Evolutionary conservation across 2,797 vertebrate species (phyloP), one percentile per base, ranked within the genome.

Genomic region (Poeciliopsis presidionis): DNA sequence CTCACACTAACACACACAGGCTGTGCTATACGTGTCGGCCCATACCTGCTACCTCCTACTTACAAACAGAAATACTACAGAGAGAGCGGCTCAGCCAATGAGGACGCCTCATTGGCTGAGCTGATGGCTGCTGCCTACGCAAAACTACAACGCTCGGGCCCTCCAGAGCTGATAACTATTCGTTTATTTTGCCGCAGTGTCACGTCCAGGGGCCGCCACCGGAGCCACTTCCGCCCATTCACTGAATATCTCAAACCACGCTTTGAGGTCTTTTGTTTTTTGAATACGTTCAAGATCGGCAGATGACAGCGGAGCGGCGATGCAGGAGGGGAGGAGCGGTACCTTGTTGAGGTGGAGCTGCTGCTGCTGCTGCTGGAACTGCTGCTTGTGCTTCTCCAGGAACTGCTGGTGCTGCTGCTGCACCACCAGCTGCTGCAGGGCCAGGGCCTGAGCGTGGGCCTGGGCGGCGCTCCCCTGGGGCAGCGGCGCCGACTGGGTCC

Each of bases 321-420:
- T 98, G 98, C 20, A 53, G 49, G 49, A 25, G 90, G 98, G 96
- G 96, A 94, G 98, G 97, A 99, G 95, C 72, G 89, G 79, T 86
- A 98, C 98, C 98, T 99, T 98, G 96, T 94, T 97, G 91, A 98
- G 95, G 93, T 99, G 98, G 90, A 94, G 63, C 63, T 65, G 96
- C 89, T 80, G 41, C 41, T 33, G 30, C 90, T 98, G 97, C 84
- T 99, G 98, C 73, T 99, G 98, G 92, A 99, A 99, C 88, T 99
- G 98, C 91, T 99, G 98, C 87, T 99, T 99, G 95, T 99, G 98
- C 94, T 99, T 99, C 94, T 99, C 98, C 95, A 99, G 96, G 93
- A 99, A 99, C 94, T 99, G 98, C 95, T 99, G 98, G 96, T 99
- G 98, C 91, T 99, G 98, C 94, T 99, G 98, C 93, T 99, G 98